Evolutionary conservation across 1,140 invertebrate genomes (phyloP).

Genomic region (Trachymyrmex septentrionalis): DNA sequence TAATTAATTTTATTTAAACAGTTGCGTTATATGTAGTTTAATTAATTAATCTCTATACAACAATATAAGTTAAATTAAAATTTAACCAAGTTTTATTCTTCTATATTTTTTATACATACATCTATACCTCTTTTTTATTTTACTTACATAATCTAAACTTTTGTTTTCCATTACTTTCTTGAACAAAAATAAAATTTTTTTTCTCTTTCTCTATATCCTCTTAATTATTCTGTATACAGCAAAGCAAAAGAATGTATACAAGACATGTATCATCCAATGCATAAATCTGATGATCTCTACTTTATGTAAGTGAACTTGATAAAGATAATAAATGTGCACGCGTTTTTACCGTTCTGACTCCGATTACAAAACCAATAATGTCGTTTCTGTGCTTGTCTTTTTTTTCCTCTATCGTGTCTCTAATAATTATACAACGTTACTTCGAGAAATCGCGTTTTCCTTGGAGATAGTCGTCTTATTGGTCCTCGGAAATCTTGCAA

Average conservation of each 20-base stretch:
- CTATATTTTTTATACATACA: background rate
- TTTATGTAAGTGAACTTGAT: constrained; percentile 2
- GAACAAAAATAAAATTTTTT: background rate
- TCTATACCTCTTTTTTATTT: background rate
- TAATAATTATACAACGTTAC: background rate
- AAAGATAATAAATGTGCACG: background rate
- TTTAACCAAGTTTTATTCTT: background rate
- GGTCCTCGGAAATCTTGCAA: constrained; percentile 15
- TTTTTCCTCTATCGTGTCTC: background rate
- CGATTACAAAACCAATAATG: constrained; percentile 8
- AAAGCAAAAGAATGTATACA: background rate
- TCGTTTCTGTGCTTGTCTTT: background rate
- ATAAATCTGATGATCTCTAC: background rate
- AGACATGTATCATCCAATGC: background rate
- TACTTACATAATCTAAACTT: background rate
- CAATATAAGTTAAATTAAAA: background rate
- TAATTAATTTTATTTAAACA: background rate
- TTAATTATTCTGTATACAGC: background rate
- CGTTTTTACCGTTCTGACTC: background rate
- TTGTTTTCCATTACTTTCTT: background rate
- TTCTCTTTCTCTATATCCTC: background rate
- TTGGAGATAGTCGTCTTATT: background rate
- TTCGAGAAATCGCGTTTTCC: background rate
- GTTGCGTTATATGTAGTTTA: background rate
- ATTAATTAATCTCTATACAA: background rate